These are phyloP conservation scores for Prochilodus magdalenae DNA, from an alignment of 2,113 vertebrate species.

Conservation along the genomic window DNA sequence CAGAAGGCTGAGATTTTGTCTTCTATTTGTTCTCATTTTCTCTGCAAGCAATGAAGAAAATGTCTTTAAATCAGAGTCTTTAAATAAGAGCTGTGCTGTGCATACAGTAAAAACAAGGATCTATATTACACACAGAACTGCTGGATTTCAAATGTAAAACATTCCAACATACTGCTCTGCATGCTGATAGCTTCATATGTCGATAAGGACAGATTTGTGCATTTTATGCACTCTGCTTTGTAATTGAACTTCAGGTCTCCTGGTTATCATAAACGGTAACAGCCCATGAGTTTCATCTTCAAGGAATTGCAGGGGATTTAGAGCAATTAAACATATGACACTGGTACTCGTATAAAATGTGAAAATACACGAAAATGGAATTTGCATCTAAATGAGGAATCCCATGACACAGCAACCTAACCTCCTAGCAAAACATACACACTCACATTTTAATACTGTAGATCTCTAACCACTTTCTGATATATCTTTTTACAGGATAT, in stretches of 20 bases:
- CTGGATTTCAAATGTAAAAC: not conserved
- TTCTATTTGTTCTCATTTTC: conserved; percentile 15
- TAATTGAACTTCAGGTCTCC: not conserved
- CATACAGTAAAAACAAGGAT: not conserved
- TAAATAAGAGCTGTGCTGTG: not conserved
- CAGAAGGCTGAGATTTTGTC: not conserved
- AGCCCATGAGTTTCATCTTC: not conserved
- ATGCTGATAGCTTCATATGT: not conserved
- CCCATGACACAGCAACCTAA: not conserved
- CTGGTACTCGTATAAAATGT: not conserved
- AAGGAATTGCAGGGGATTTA: not conserved
- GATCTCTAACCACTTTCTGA: not conserved
- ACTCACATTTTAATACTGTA: not conserved
- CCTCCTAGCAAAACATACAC: too few relatives aligned
- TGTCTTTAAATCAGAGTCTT: not conserved
- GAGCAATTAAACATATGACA: not conserved
- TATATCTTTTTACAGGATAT: not conserved
- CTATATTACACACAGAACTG: not conserved
- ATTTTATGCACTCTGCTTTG: not conserved
- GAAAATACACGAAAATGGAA: not conserved
- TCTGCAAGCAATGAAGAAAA: not conserved
- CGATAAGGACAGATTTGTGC: not conserved
- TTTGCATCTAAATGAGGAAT: conserved; percentile 2
- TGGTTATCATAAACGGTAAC: not conserved
- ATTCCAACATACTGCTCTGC: not conserved